These are phyloP conservation scores for Tanypteryx hageni DNA, from an alignment of 2,888 invertebrate species.

Conservation along the genomic window DNA sequence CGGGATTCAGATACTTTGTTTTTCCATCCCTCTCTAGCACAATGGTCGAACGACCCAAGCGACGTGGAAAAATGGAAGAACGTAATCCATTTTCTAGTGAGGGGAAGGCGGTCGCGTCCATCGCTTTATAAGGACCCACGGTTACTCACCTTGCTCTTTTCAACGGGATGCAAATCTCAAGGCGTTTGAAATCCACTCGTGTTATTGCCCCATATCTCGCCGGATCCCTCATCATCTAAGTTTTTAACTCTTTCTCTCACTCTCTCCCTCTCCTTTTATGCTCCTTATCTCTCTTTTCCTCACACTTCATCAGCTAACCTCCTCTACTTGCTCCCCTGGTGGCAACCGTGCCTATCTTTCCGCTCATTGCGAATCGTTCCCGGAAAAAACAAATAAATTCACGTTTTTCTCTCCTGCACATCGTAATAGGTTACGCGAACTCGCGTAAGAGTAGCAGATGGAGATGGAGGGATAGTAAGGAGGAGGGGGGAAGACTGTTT, in stretches of 20 bases:
- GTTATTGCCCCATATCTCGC: conserved; percentile 1
- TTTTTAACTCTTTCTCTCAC: too few species aligned
- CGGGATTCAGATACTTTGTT: neutral
- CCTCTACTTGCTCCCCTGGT: neutral
- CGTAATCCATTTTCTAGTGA: neutral
- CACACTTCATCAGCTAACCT: too few species aligned
- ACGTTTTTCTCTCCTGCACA: neutral
- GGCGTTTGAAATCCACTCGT: neutral
- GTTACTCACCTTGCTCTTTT: neutral
- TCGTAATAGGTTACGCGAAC: neutral
- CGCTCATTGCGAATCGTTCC: neutral
- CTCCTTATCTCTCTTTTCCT: too few species aligned
- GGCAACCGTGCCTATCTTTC: neutral
- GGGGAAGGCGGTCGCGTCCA: neutral
- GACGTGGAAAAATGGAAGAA: neutral
- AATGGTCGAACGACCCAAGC: too few species aligned
- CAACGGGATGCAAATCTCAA: neutral
- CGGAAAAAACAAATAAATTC: neutral
- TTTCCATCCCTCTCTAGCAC: neutral
- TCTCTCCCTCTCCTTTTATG: too few species aligned
- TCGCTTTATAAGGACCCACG: neutral
- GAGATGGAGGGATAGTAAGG: neutral
- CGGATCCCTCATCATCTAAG: neutral
- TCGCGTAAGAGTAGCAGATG: neutral
- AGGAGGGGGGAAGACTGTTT: neutral